These are phyloP conservation scores for Phainopepla nitens DNA, from an alignment of 2,113 vertebrate species.

Conservation along the genomic window DNA sequence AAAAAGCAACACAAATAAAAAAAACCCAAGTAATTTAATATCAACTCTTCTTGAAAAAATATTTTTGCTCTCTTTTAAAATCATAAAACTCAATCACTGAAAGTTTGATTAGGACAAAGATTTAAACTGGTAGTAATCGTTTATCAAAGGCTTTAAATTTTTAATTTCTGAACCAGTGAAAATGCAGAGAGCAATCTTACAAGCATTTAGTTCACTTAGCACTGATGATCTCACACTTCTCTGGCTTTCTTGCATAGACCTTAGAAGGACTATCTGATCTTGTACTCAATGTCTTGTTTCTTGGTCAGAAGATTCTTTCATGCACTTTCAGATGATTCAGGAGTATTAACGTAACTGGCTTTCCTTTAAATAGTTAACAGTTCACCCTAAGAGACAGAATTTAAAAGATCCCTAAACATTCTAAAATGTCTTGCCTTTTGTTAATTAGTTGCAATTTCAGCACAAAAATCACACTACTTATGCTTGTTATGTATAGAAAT, in stretches of 20 bases:
- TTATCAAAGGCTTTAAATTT: neutral
- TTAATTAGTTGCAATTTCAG: neutral
- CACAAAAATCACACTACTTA: neutral
- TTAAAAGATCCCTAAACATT: neutral
- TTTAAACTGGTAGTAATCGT: neutral
- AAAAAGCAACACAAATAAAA: neutral
- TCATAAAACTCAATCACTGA: neutral
- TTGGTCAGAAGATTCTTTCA: neutral
- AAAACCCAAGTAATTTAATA: neutral
- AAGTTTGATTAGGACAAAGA: neutral
- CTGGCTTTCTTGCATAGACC: neutral
- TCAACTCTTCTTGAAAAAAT: neutral
- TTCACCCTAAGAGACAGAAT: neutral
- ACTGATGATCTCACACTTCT: neutral
- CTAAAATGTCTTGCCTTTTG: neutral
- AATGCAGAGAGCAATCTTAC: neutral
- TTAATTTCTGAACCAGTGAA: neutral
- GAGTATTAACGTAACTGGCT: neutral
- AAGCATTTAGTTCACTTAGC: neutral
- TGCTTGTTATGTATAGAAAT: neutral
- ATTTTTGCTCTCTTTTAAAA: neutral
- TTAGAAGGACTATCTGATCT: neutral
- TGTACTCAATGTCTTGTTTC: neutral
- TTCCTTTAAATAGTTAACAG: neutral
- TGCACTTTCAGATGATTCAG: neutral